Conservation (phyloP, 2,113 vertebrate genomes). For the Trematocara nigrifrons region DNA sequence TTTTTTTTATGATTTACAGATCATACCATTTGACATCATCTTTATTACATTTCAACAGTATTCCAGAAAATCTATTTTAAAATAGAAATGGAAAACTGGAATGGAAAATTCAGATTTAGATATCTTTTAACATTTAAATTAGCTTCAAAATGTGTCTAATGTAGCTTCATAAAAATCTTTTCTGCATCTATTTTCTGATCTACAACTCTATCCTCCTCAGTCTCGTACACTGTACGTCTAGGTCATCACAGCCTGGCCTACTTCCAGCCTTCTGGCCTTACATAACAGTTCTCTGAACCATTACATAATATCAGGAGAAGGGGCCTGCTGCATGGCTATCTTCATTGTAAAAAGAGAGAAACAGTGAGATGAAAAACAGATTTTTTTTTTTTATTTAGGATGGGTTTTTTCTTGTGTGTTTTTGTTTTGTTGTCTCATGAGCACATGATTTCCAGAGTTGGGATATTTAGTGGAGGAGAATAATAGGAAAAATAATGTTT, state of each 20-base stretch:
- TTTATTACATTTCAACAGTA: neutral
- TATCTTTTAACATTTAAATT: neutral
- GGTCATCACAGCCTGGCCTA: conserved; percentile 54
- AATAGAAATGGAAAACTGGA: neutral
- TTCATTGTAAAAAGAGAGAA: neutral
- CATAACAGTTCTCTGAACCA: conserved; percentile 52
- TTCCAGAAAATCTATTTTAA: neutral
- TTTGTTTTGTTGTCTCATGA: neutral
- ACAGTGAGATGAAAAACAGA: neutral
- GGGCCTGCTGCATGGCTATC: conserved; percentile 1
- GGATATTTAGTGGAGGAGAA: neutral
- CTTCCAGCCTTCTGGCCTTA: conserved; percentile 57
- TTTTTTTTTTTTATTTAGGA: neutral
- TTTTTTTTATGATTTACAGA: neutral
- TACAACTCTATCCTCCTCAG: neutral
- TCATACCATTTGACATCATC: neutral
- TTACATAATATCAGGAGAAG: conserved; percentile 50
- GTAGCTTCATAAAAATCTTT: neutral
- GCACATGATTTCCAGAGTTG: neutral
- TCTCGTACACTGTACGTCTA: conserved; percentile 13
- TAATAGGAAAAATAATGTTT: neutral
- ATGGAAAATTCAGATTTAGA: neutral
- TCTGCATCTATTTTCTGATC: neutral
- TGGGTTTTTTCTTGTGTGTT: neutral
- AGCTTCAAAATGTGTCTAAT: neutral